A percentile compares a stretch with the other conserved stretches of the same genome.
Evolutionary conservation across 2,113 vertebrate species (phyloP).

Genomic region (Rhinolophus sinicus): DNA sequence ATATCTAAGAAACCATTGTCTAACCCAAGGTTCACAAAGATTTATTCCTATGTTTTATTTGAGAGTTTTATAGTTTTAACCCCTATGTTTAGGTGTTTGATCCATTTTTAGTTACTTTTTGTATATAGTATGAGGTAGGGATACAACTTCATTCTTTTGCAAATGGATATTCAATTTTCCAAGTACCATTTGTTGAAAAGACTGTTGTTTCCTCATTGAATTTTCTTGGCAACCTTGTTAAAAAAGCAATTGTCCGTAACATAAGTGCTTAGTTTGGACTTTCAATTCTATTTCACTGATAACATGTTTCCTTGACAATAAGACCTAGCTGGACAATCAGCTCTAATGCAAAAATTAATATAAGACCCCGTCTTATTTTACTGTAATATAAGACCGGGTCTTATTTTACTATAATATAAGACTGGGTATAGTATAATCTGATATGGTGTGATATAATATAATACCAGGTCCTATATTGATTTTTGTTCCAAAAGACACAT

Average conservation of each 20-base stretch:
- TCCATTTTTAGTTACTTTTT: conserved; percentile 40
- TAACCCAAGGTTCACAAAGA: neutral
- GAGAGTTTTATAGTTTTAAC: conserved; percentile 7
- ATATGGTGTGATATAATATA: no score
- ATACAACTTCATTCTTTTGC: neutral
- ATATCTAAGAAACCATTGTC: neutral
- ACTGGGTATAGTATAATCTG: no score
- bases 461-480: no score
- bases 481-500: no score
- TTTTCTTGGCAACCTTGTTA: neutral
- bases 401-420: no score
- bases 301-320: no score
- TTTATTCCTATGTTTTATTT: neutral
- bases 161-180: neutral
- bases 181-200: neutral
- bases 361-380: no score
- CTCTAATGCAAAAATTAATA: no score
- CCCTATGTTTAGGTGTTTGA: conserved; percentile 11
- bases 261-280: neutral
- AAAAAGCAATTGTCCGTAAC: neutral
- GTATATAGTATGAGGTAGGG: neutral
- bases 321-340: no score
- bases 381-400: no score
- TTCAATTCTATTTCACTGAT: neutral
- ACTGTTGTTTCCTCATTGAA: neutral